Evolutionary conservation across 2,888 invertebrate species (phyloP), one percentile per base, ranked within the genome.

Genomic region (Limnephilus auricula): DNA sequence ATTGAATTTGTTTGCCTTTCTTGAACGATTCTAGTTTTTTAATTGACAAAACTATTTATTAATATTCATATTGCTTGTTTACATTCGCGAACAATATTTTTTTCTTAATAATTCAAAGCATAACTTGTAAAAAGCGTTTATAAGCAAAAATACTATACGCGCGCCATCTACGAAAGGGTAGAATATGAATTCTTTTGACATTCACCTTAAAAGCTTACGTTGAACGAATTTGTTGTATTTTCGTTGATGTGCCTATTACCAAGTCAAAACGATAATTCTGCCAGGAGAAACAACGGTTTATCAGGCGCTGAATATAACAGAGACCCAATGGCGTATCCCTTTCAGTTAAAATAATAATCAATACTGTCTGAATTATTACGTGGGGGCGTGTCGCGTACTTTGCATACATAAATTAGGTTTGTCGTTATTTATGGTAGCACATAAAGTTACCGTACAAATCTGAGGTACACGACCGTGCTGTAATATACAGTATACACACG

Each of bases 381-480:
- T 50, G 79, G 82, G 89, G 89, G 80, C 89, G 89, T 89, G 82
- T 89, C 50, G 50, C 89, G 89, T 89, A 89, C 80, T 82, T 10
- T 82, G 32, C 82, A 82, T 82, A 82, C 82, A 82, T 82, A 82
- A 82, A 82, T 82, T 82, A 82, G 32, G 37, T 37, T 37, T n/a
- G 34, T 82, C 18, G 82, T 82, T 82, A 82, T 82, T 82, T 82
- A 82, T 82, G 82, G 82, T 34, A 25, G 32, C 25, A 82, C 82
- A 82, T 82, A 82, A 82, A 82, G 82, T 34, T 82, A 82, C 82
- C 82, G 37, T 34, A 82, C 82, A 82, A 82, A 82, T 82, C 82
- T 82, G 82, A 82, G 82, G 82, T 82, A 82, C 82, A 34, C 32
- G 18, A 9, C n/a, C 25, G 65, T 9, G 25, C 25, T 65, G 9